These are phyloP conservation scores for Epinephelus lanceolatus DNA, from an alignment of 2,113 vertebrate species.

Conservation along the genomic window DNA sequence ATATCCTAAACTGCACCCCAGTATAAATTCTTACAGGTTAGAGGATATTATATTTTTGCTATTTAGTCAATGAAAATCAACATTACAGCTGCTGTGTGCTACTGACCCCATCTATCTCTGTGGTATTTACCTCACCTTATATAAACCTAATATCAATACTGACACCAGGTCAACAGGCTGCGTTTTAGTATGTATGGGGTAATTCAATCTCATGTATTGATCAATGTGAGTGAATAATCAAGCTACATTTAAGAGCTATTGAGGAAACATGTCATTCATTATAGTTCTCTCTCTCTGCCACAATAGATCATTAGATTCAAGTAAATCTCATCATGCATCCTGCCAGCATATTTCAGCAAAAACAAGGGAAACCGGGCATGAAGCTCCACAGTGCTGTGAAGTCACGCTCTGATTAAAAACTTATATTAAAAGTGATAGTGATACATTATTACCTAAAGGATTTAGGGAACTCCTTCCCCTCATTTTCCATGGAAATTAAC, in stretches of 20 bases:
- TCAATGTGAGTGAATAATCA: slow-evolving; percentile 49
- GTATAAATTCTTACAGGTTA: slow-evolving; percentile 1
- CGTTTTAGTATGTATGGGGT: slow-evolving; percentile 26
- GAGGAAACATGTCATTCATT: slow-evolving; percentile 83
- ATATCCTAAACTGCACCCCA: not conserved
- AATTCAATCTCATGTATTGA: slow-evolving; percentile 45
- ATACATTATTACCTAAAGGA: slow-evolving; percentile 98
- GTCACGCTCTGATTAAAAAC: slow-evolving; percentile 99
- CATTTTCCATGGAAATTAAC: slow-evolving; percentile 77
- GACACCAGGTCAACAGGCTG: slow-evolving; percentile 25
- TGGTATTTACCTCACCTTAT: slow-evolving; percentile 30
- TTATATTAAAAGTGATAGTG: slow-evolving; percentile 99
- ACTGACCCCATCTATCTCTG: slow-evolving; percentile 6
- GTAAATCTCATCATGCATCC: slow-evolving; percentile 89
- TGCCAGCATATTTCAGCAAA: slow-evolving; percentile 96
- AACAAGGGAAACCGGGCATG: slow-evolving; percentile 95
- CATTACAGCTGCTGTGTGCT: slow-evolving; percentile 7
- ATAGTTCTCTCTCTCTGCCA: slow-evolving; percentile 88
- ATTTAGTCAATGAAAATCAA: slow-evolving; percentile 18
- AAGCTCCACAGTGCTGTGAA: slow-evolving; percentile 94
- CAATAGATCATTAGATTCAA: slow-evolving; percentile 95
- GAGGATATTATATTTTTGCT: slow-evolving; percentile 4
- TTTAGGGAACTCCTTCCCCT: slow-evolving; percentile 84
- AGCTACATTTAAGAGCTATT: slow-evolving; percentile 52
- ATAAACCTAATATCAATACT: not conserved